Base-by-base conservation (phyloP, 2,888 invertebrate species). In the Rhogogaster chlorosoma region DNA sequence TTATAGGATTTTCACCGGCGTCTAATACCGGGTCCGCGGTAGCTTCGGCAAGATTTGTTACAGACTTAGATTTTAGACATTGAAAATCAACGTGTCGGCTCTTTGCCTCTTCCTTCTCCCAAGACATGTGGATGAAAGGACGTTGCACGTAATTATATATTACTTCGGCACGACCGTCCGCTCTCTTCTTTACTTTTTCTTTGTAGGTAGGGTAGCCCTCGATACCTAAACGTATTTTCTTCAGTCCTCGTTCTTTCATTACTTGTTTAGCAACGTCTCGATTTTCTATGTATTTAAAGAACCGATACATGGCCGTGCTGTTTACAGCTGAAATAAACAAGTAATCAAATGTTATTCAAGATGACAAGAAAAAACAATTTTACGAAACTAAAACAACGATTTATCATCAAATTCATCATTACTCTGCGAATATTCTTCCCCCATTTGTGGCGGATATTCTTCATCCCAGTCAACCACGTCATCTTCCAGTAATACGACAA, bases 81-180 rank as follows among this genome's bases (percentile, higher is more conserved):
- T 99, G 98, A 92, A 99, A 99, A 94, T 99, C 99, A 0, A 99
- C 99, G 92, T 99, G 99, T 0, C 99, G 96, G 91, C 98, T 99
- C 92, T 99, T 99, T 0, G 99, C 99, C 91, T 99, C 99, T 92
- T 99, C 99, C 91, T 99, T 99, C 93, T 99, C 99, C 99, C 99
- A 99, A 0, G 99, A 99, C 98, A 99, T 98, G 92, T 99, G 99
- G 84, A 99, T 98, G 94, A 99, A 99, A 0, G 99, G 99, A 0
- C 99, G 95, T 93, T 99, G 99, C 0, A 99, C 99, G 93, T 99
- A 99, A 94, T 99, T 99, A 94, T 99, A 99, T 88, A 99, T 99
- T 1, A 99, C 98, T 94, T 99, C 99, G 0, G 99, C 97, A 4
- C 99, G 95, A 0, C 98, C 98, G 1, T 99, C 99, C 0, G 99